These are phyloP conservation scores for Crotalus adamanteus DNA, from an alignment of 2,797 vertebrate species.

Conservation along the genomic window DNA sequence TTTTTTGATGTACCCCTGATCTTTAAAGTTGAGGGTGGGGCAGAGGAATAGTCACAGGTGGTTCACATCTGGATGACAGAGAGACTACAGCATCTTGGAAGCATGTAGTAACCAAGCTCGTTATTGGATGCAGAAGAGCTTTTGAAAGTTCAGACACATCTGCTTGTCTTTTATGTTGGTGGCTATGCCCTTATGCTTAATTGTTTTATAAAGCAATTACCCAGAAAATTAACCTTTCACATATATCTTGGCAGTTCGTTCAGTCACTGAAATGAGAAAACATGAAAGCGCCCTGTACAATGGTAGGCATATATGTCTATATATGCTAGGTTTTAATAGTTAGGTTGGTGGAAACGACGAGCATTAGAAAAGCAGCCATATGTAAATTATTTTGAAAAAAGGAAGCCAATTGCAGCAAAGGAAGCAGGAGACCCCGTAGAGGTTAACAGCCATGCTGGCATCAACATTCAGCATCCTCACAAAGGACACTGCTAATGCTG, in stretches of 20 bases:
- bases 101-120: neutral
- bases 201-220: slow-evolving; percentile 26
- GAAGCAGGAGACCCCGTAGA: neutral
- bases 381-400: neutral
- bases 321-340: neutral
- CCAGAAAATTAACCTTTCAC: slow-evolving; percentile 23
- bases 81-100: slow-evolving; percentile 6
- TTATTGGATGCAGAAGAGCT: neutral
- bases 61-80: neutral
- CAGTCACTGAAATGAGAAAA: neutral
- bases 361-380: neutral
- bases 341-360: neutral
- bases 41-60: slow-evolving; percentile 1
- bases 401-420: neutral
- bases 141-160: neutral
- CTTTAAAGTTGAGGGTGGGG: slow-evolving; percentile 14
- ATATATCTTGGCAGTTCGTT: slow-evolving; percentile 12
- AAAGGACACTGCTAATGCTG: neutral
- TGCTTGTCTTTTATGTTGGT: neutral
- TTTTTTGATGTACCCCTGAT: slow-evolving; percentile 20
- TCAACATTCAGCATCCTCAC: neutral
- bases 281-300: neutral
- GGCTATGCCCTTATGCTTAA: neutral
- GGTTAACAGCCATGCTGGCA: neutral
- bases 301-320: neutral